Evolutionary conservation across 1,140 invertebrate species (phyloP).

Genomic region (Matsumurasca onukii): DNA sequence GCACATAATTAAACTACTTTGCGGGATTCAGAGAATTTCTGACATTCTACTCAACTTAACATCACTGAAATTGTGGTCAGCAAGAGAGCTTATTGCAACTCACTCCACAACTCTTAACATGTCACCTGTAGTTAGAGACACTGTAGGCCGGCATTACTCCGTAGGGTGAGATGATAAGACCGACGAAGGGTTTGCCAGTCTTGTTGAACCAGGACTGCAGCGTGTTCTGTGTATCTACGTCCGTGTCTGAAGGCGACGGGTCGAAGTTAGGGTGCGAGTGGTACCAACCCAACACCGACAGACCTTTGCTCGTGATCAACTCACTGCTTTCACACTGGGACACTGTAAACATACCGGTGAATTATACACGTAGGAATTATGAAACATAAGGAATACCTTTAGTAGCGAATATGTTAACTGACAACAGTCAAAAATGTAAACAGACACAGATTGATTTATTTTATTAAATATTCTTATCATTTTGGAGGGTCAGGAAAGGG

Average conservation of each 20-base stretch:
- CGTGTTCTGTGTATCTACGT: conserved; percentile 59
- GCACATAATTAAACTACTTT: too few species aligned
- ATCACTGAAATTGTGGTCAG: too few species aligned
- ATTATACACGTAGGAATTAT: conserved; percentile 5
- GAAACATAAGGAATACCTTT: neutral
- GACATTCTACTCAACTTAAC: too few species aligned
- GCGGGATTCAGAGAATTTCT: too few species aligned
- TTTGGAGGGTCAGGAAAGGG: too few species aligned
- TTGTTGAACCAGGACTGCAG: conserved; percentile 59
- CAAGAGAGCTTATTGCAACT: too few species aligned
- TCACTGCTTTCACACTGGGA: conserved; percentile 58
- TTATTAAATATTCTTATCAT: neutral
- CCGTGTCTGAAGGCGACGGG: conserved; percentile 60
- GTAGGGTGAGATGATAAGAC: conserved; percentile 31
- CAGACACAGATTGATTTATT: neutral
- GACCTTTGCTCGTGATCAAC: conserved; percentile 50
- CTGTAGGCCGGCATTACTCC: neutral
- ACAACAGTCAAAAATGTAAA: neutral
- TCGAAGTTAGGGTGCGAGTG: conserved; percentile 66
- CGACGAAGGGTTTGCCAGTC: conserved; percentile 39
- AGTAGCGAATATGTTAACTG: neutral
- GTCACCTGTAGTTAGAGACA: conserved; percentile 7
- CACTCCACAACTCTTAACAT: too few species aligned
- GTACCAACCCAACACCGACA: conserved; percentile 63
- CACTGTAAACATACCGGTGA: conserved; percentile 48